Base-by-base conservation (phyloP, 2,113 vertebrate genomes). In the Takifugu flavidus region DNA sequence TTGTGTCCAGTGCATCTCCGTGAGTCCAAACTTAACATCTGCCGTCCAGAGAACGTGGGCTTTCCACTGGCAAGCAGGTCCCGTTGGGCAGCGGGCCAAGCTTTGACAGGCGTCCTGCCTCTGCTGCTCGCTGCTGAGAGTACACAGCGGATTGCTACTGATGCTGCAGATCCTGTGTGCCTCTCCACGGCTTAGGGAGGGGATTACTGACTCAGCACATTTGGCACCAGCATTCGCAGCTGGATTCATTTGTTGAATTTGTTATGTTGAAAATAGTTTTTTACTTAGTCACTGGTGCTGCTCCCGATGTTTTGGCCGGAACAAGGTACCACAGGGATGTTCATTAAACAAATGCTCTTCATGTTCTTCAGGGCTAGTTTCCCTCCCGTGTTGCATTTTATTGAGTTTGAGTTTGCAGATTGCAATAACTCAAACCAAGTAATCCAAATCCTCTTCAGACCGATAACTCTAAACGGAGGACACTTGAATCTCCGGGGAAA, bases 21-120 rank as follows among this genome's bases (percentile, higher is more conserved):
- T 10, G 34, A 11, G 34, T 39, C 34, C 34, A 39, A 39, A 39
- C 34, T 11, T 39, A 39, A 34, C 34, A 39, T 39, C 84, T 88
- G 69, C 67, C 43, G 80, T 83, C 86, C 87, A 89, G 83, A 88
- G 81, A 84, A 88, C 83, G 85, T 88, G 82, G 85, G 67, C 84
- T 73, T 82, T 87, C 80, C 68, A 43, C 82, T 86, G 79, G 78
- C 84, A 82, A 77, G 81, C 86, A 87, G 84, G 85, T 85, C 80
- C 34, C 3, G 34, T 11, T 39, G 4, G 29, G 29, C 86, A 87
- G 13, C 80, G 86, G 87, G 83, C 82, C 75, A 64, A 79, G 66
- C 67, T 62, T 66, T 80, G 72, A 78, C 77, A 82, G 72, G 66
- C 64, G 45, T 62, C 71, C 70, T 72, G 53, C 67, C 12, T 56